These are phyloP conservation scores for Cliona cf. orientalis DNA, from an alignment of 37 sponge, comb jelly and placozoan species.

Conservation along the genomic window DNA sequence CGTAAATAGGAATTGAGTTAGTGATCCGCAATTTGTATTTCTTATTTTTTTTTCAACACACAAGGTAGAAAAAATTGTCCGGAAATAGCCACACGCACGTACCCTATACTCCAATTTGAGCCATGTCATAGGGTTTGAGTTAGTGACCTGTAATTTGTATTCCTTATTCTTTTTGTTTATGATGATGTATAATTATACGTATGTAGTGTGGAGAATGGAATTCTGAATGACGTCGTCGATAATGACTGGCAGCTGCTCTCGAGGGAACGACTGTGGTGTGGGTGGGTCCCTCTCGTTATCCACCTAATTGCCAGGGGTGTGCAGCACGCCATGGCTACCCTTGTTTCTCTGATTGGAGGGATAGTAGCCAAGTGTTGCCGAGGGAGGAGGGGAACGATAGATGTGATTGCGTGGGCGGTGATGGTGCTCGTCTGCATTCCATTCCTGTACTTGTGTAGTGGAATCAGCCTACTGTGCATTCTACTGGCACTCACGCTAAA, in stretches of 20 bases:
- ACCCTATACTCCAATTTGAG: too few relatives aligned
- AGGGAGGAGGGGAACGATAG: not conserved
- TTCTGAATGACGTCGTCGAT: too few relatives aligned
- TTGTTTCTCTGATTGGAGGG: not conserved
- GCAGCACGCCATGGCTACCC: not conserved
- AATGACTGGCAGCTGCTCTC: slow-evolving; percentile 23
- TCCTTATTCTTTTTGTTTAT: too few relatives aligned
- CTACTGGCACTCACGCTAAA: not conserved
- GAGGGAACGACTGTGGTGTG: slow-evolving; percentile 17
- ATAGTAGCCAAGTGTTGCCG: not conserved
- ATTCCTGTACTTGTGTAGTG: not conserved
- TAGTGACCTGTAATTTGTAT: too few relatives aligned
- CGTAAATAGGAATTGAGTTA: too few relatives aligned
- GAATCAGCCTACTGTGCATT: slow-evolving; percentile 15
- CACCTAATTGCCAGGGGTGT: slow-evolving; percentile 31
- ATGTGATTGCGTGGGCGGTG: not conserved
- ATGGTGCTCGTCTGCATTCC: not conserved
- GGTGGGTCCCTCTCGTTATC: slow-evolving; percentile 30
- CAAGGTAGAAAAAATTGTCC: not conserved
- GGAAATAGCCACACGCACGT: too few relatives aligned
- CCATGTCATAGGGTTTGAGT: too few relatives aligned
- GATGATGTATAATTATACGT: too few relatives aligned
- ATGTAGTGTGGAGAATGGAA: too few relatives aligned
- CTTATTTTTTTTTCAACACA: too few relatives aligned
- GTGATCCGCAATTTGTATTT: too few relatives aligned